A percentile compares a stretch with the other conserved stretches of the same genome.
phyloP scores from a whole-genome alignment of 2,113 vertebrate genomes.

The Ceyx margarethae region DNA sequence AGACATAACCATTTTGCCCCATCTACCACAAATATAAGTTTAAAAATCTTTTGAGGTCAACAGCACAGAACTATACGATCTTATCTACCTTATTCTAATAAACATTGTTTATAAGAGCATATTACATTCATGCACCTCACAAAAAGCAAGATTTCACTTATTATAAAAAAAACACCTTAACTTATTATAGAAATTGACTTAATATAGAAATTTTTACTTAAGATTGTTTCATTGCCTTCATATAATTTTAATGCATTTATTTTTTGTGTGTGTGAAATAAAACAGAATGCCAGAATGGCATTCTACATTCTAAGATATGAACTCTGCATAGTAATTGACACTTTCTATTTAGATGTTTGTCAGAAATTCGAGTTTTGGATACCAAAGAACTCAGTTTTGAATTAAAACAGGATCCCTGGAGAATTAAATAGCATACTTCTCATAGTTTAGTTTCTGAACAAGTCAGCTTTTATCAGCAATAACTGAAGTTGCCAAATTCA shows the following conservation, averaged over 20 bases:
- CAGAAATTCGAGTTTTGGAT: background rate
- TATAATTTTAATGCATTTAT: background rate
- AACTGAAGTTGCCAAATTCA: conserved; percentile 59
- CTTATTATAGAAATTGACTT: too few relatives aligned
- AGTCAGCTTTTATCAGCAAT: conserved; percentile 57
- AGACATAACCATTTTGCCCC: background rate
- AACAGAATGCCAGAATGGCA: background rate
- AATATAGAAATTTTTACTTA: background rate
- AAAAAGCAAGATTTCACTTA: background rate
- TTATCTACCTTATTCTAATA: background rate
- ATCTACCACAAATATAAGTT: background rate
- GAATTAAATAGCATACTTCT: conserved; percentile 42
- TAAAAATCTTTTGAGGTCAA: background rate
- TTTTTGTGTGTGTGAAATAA: background rate
- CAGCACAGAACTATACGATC: background rate
- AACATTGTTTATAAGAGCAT: background rate
- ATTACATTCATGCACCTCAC: background rate
- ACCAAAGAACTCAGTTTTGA: conserved; percentile 6
- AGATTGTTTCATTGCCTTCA: background rate
- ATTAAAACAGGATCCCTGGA: conserved; percentile 49
- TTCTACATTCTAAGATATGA: conserved; percentile 8
- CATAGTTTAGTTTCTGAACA: conserved; percentile 34
- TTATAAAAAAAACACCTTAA: background rate
- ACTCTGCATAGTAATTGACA: background rate
- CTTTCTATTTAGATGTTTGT: conserved; percentile 19